Base-by-base conservation (phyloP, 2,888 invertebrate species). In the Drosophila aldrichi region DNA sequence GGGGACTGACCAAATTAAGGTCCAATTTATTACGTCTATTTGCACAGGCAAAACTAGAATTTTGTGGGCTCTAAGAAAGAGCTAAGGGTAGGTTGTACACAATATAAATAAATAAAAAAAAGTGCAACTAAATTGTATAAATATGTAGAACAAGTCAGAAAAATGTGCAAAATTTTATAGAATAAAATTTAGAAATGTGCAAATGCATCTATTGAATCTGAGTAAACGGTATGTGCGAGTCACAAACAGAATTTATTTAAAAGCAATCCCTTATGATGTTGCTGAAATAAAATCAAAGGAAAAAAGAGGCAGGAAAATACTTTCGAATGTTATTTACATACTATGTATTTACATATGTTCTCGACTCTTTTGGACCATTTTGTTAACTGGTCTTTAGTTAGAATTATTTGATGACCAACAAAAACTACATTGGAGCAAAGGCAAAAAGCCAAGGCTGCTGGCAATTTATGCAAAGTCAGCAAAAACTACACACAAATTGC, bases 301-400 rank as follows among this genome's bases (percentile, higher is more conserved):
- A 20, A 29, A 12, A 1, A 3, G 29, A 60, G 10, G 10, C 6
- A 62, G 22, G 41, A 25, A 56, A 71, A 67, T 70, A 64, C 46
- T 73, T 80, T 77, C 32, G 70, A 75, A 80, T 72, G 60, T 68
- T 77, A 82, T 86, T 88, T 86, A 78, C 86, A 88, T 88, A n/a
- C n/a, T n/a, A 85, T 82, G 85, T 77, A 82, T 86, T 88, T 86
- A 78, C 86, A 88, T 88, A 85, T 82, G 85, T 38, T 70, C 59
- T 48, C 65, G 59, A 64, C 55, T 60, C 41, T 49, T 65, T 80
- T 73, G 60, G 74, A 52, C 49, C 85, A 74, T 82, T 77, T 82
- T 65, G 76, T 79, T 74, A 81, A 85, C 68, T 72, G 52, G 61
- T 52, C 68, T 63, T 78, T 75, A 79, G 62, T 63, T 76, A 65